These are phyloP conservation scores for Sphaeridia pumilis DNA, from an alignment of 2,888 invertebrate species.

Conservation along the genomic window DNA sequence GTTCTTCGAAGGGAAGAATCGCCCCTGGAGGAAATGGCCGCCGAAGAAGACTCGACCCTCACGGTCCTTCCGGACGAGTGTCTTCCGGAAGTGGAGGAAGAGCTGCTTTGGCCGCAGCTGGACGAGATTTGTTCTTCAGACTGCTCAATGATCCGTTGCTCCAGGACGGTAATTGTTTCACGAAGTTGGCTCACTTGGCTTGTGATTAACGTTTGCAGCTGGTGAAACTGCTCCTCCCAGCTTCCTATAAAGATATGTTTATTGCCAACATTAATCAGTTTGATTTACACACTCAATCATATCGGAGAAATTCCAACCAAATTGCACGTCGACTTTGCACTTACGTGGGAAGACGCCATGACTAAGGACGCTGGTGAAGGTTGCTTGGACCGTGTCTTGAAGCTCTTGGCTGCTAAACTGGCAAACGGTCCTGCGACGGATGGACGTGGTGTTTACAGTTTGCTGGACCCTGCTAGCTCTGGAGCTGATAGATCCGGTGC, in stretches of 20 bases:
- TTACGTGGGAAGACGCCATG: too few relatives aligned
- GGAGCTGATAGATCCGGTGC: too few relatives aligned
- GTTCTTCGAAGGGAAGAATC: slow-evolving; percentile 3
- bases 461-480: too few relatives aligned
- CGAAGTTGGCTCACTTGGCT: slow-evolving; percentile 38
- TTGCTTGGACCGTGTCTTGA: too few relatives aligned
- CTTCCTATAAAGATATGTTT: slow-evolving; percentile 36
- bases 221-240: slow-evolving; percentile 37
- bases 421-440: too few relatives aligned
- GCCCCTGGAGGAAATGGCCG: slow-evolving; percentile 23
- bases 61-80: slow-evolving; percentile 6
- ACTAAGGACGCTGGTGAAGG: too few relatives aligned
- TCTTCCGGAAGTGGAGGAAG: slow-evolving; percentile 12
- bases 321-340: too few relatives aligned
- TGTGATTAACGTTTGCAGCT: slow-evolving; percentile 37
- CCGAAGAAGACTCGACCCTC: too few relatives aligned
- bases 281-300: too few relatives aligned
- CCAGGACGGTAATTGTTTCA: slow-evolving; percentile 37
- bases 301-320: too few relatives aligned
- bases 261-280: background rate
- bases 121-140: slow-evolving; percentile 36
- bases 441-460: too few relatives aligned
- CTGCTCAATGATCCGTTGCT: slow-evolving; percentile 37
- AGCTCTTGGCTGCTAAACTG: too few relatives aligned
- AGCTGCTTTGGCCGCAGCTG: slow-evolving; percentile 11